Base-by-base conservation (phyloP, 2,797 vertebrate genomes). In the Coregonus sp. region DNA sequence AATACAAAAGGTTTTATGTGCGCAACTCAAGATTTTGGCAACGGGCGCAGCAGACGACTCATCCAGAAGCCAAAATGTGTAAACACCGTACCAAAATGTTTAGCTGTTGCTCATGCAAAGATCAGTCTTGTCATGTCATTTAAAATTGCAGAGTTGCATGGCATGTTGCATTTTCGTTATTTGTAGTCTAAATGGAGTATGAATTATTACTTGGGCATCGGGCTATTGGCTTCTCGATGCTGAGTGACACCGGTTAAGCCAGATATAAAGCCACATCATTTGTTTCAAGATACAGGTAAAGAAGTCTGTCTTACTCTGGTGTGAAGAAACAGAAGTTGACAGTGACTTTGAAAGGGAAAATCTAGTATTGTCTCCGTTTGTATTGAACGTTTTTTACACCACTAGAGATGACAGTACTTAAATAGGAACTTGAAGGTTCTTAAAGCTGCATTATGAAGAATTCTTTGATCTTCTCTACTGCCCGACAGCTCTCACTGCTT, bases 391-490 rank as follows among this genome's bases (percentile, higher is more conserved):
- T 78, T 72, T 35, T 20, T 33, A 79, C 84, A 80, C 81, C 65
- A 51, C 63, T 52, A 12, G 2, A 31, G 69, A 67, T 68, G 61
- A 75, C 37, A 67, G 59, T 31, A 20, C 52, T 56, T 71, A 79
- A 72, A 76, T 75, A 51, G 4, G 40, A 71, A 73, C 65, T 78
- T 81, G 73, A 77, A 66, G 72, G 33, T 78, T 85, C 2, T 75
- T 80, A 77, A 77, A 71, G 52, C 80, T 33, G 75, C 50, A 76
- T 81, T 67, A 66, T 71, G 81, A 51, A 81, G 76, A 73, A 79
- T 85, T 82, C 83, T 85, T 83, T 89, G 76, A 84, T 88, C 78
- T 78, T 83, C 74, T 79, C 84, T 65, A 69, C 61, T 9, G 7
- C 52, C 69, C 0, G 1, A 63, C 72, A 79, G 80, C 75, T 76